Conservation (phyloP, 2,113 vertebrate genomes). For the Colistium nudipinnis region DNA sequence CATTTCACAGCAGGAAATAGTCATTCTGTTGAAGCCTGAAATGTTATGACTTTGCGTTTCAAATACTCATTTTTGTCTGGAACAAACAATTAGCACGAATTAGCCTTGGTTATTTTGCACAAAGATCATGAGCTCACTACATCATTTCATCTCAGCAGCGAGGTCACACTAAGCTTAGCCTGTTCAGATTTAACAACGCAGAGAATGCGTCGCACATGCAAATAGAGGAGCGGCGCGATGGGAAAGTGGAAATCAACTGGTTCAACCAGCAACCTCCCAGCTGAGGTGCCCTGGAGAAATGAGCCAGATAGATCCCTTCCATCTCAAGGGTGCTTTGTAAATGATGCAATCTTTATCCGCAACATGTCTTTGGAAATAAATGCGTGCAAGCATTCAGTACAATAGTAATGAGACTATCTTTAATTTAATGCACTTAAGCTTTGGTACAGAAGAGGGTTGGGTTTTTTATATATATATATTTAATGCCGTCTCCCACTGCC, state of each 20-base stretch:
- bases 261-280: background rate
- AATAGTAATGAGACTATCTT: conserved; percentile 2
- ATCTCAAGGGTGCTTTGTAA: background rate
- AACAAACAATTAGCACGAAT: background rate
- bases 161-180: conserved; percentile 1
- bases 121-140: conserved; percentile 14
- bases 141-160: background rate
- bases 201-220: background rate
- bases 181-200: conserved; percentile 24
- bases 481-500: conserved; percentile 52
- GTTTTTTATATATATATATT: conserved; percentile 47
- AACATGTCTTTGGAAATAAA: background rate
- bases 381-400: background rate
- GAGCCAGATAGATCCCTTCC: background rate
- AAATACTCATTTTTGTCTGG: too few species aligned
- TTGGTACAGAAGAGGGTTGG: conserved; percentile 8
- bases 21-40: background rate
- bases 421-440: conserved; percentile 11
- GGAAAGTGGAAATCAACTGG: background rate
- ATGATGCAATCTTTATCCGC: background rate
- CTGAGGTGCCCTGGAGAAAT: background rate
- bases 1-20: background rate
- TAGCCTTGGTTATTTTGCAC: conserved; percentile 1
- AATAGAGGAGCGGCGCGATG: background rate
- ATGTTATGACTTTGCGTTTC: too few species aligned